Conservation (phyloP, 2,113 vertebrate species). For the Forbesichthys papilliferus region DNA sequence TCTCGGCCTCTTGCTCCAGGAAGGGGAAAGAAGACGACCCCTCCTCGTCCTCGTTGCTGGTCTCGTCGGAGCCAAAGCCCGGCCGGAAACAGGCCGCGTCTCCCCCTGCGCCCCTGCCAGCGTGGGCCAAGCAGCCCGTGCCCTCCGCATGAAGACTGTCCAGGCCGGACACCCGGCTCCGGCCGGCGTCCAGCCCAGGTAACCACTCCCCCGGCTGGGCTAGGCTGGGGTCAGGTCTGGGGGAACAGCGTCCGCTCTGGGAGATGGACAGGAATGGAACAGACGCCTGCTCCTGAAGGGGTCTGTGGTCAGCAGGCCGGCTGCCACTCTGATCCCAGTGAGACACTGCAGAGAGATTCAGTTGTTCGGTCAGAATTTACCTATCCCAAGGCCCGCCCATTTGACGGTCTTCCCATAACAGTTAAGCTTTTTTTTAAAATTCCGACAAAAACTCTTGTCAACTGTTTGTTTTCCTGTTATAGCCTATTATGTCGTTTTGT, state of each 20-base stretch:
- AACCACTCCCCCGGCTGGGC: slow-evolving; percentile 58
- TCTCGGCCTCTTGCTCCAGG: slow-evolving; percentile 60
- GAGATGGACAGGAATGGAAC: slow-evolving; percentile 59
- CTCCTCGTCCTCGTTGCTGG: slow-evolving; percentile 50
- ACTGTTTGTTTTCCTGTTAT: no score
- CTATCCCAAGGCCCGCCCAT: no score
- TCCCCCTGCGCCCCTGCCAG: slow-evolving; percentile 25
- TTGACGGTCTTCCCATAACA: no score
- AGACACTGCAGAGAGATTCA: slow-evolving; percentile 47
- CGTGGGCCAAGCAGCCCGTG: slow-evolving; percentile 42
- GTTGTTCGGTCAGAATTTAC: no score
- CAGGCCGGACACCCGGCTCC: slow-evolving; percentile 32
- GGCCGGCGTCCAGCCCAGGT: slow-evolving; percentile 41
- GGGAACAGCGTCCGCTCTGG: slow-evolving; percentile 57
- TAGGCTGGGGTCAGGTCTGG: slow-evolving; percentile 47
- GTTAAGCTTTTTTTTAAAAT: no score
- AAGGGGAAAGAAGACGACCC: slow-evolving; percentile 45
- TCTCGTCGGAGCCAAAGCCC: slow-evolving; percentile 54
- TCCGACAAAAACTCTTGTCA: no score
- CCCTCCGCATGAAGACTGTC: slow-evolving; percentile 55
- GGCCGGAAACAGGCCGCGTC: slow-evolving; percentile 40
- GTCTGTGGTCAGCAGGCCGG: slow-evolving; percentile 36
- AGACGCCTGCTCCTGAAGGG: slow-evolving; percentile 45
- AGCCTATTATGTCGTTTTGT: no score
- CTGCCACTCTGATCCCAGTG: slow-evolving; percentile 49